These are phyloP conservation scores for Karalla daura DNA, from an alignment of 2,797 vertebrate species.

Conservation along the genomic window DNA sequence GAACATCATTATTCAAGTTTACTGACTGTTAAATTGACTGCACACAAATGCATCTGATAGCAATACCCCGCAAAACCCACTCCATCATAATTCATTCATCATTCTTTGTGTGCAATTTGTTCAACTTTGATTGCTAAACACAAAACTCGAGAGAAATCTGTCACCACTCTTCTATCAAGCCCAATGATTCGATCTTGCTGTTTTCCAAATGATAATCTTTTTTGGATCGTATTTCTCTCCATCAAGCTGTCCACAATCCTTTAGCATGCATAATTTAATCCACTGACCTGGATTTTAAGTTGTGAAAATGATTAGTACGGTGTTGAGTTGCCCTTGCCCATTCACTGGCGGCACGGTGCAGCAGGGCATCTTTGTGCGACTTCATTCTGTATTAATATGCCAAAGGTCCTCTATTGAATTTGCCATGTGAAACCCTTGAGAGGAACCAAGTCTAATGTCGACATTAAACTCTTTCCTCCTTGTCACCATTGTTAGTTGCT, in stretches of 20 bases:
- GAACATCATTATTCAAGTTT: not conserved
- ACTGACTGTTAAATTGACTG: not conserved
- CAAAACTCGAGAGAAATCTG: conserved; percentile 48
- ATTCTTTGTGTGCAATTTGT: conserved; percentile 43
- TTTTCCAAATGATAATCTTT: conserved; percentile 73
- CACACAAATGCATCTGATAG: not conserved
- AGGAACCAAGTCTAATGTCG: conserved; percentile 64
- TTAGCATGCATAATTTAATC: conserved; percentile 87
- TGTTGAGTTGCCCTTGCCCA: conserved; percentile 83
- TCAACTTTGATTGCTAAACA: conserved; percentile 56
- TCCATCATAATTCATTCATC: not conserved
- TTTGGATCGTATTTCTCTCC: conserved; percentile 79
- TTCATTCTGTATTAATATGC: conserved; percentile 86
- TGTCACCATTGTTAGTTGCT: conserved; percentile 57
- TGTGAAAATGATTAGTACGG: conserved; percentile 87
- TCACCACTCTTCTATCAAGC: conserved; percentile 60
- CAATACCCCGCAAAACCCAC: not conserved
- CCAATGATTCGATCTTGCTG: conserved; percentile 42
- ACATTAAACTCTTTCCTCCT: conserved; percentile 68
- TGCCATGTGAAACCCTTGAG: conserved; percentile 79
- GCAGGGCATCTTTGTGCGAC: conserved; percentile 80
- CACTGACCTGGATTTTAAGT: conserved; percentile 85
- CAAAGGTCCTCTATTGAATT: conserved; percentile 77
- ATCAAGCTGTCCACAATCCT: conserved; percentile 74
- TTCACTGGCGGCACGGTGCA: conserved; percentile 72